A percentile compares a stretch with the other conserved stretches of the same genome.
These are phyloP conservation scores for Aphelenchoides bicaudatus DNA, from an alignment of 2,888 invertebrate species.

Conservation along the genomic window DNA sequence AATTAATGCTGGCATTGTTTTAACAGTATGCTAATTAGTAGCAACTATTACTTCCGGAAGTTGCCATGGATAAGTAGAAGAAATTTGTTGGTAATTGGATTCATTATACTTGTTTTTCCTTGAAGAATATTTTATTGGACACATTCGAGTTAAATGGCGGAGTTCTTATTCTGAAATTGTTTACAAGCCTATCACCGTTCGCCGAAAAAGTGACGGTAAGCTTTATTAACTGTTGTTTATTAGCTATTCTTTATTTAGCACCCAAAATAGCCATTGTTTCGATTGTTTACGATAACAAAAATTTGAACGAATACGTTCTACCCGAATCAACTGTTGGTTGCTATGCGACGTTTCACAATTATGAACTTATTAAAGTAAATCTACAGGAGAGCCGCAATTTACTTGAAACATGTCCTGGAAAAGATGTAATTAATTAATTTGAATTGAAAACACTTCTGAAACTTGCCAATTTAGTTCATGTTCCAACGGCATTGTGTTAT, in stretches of 20 bases:
- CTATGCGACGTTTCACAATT: slow-evolving; percentile 26
- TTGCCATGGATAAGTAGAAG: too few relatives aligned
- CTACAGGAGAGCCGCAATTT: background rate
- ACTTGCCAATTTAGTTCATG: slow-evolving; percentile 43
- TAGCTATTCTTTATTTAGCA: background rate
- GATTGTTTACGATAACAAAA: background rate
- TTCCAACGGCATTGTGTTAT: slow-evolving; percentile 52
- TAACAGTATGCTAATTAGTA: too few relatives aligned
- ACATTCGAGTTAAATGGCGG: too few relatives aligned
- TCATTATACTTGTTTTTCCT: too few relatives aligned
- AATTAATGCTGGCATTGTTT: too few relatives aligned
- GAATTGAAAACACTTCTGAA: slow-evolving; percentile 9
- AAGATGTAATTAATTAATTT: background rate
- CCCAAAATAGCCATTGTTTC: slow-evolving; percentile 1
- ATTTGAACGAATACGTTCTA: slow-evolving; percentile 26
- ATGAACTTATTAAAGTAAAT: slow-evolving; percentile 19
- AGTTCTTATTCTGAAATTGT: too few relatives aligned
- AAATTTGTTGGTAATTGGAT: too few relatives aligned
- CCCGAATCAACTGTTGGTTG: slow-evolving; percentile 36
- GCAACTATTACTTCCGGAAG: too few relatives aligned
- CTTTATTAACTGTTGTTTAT: background rate
- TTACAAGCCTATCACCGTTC: slow-evolving; percentile 2
- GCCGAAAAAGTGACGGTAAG: background rate
- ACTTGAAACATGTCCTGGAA: slow-evolving; percentile 3
- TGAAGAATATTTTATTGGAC: too few relatives aligned